Conservation (phyloP, 1,140 invertebrate species). For the Listronotus bonariensis region DNA sequence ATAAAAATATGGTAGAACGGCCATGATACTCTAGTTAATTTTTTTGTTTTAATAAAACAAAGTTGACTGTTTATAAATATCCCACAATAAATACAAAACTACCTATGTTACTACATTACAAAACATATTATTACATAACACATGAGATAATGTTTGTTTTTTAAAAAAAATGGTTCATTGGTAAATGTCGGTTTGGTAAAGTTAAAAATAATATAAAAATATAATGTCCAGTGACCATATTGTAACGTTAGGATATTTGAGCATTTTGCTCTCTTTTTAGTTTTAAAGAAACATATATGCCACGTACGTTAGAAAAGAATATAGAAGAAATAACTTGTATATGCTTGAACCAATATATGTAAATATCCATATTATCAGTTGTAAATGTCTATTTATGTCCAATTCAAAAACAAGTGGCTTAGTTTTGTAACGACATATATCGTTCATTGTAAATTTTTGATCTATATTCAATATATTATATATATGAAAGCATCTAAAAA, state of each 20-base stretch:
- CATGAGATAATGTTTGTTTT: not conserved
- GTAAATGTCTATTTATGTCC: slow-evolving; percentile 35
- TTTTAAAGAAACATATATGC: slow-evolving; percentile 24
- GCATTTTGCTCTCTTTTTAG: slow-evolving; percentile 16
- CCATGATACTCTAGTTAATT: no score
- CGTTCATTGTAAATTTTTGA: slow-evolving; percentile 37
- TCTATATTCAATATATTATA: slow-evolving; percentile 38
- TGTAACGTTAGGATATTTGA: slow-evolving; percentile 32
- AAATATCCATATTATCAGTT: slow-evolving; percentile 30
- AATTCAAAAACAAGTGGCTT: slow-evolving; percentile 34
- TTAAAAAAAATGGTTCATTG: slow-evolving; percentile 7
- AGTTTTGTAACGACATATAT: slow-evolving; percentile 39
- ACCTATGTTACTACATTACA: not conserved
- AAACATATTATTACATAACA: slow-evolving; percentile 22
- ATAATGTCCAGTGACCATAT: slow-evolving; percentile 30
- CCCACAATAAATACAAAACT: no score
- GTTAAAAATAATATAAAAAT: slow-evolving; percentile 8
- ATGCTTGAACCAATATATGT: slow-evolving; percentile 35
- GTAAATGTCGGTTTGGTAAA: not conserved
- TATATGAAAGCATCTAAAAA: slow-evolving; percentile 34
- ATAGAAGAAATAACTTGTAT: slow-evolving; percentile 18
- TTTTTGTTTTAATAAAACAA: no score
- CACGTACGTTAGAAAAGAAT: slow-evolving; percentile 27
- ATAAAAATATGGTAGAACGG: no score
- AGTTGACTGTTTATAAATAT: no score